phyloP scores from a whole-genome alignment of 2,888 invertebrate species.

The Clusia tigrina region DNA sequence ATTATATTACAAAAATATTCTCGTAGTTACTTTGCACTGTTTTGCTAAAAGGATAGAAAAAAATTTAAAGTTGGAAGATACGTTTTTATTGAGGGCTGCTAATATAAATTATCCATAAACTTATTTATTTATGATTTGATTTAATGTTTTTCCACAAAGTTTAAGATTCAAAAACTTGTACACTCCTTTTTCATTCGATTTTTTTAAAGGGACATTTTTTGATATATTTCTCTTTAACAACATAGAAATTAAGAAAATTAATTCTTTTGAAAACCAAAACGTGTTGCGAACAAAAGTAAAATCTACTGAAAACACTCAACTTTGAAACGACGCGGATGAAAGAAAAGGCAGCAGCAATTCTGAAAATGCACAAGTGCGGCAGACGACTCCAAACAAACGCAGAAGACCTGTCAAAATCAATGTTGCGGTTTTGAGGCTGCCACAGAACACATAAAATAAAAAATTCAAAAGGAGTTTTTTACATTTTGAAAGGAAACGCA shows the following conservation, averaged over 20 bases:
- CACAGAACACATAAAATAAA: slow-evolving; percentile 31
- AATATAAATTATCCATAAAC: too few species aligned
- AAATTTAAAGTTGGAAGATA: too few species aligned
- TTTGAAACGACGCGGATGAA: slow-evolving; percentile 15
- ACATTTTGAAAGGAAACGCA: slow-evolving; percentile 8
- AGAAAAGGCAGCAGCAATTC: slow-evolving; percentile 1
- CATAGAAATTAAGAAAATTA: background rate
- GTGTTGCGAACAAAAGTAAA: slow-evolving; percentile 34
- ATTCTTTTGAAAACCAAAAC: slow-evolving; percentile 8
- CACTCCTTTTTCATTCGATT: too few species aligned
- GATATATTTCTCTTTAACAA: too few species aligned
- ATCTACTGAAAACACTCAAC: slow-evolving; percentile 35
- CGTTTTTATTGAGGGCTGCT: too few species aligned
- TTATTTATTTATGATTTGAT: too few species aligned
- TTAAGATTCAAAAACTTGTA: too few species aligned
- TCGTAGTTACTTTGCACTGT: too few species aligned
- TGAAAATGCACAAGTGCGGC: slow-evolving; percentile 1
- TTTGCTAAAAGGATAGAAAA: too few species aligned
- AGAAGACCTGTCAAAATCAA: slow-evolving; percentile 44
- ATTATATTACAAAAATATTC: too few species aligned
- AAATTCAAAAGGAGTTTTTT: slow-evolving; percentile 19
- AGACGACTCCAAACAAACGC: slow-evolving; percentile 8
- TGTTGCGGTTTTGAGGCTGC: slow-evolving; percentile 36
- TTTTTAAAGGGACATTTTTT: background rate
- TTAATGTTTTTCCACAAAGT: too few species aligned